Percentiles rank a stretch among this genome's conserved stretches.
phyloP scores from a whole-genome alignment of 2,797 vertebrate genomes.

The Crenuchus spilurus region DNA sequence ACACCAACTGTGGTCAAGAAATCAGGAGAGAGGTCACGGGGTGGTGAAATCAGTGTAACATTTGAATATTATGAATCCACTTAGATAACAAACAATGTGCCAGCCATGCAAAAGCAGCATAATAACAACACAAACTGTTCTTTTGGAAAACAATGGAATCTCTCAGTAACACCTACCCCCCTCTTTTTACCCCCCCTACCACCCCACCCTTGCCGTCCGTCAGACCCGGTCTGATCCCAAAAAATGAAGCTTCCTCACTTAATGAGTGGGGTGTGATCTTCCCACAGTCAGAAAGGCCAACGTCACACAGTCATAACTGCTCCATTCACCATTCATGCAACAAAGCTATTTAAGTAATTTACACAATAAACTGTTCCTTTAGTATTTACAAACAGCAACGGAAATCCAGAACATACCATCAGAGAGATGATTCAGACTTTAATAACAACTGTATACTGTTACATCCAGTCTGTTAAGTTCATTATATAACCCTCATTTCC shows the following conservation, averaged over 20 bases:
- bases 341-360: conserved; percentile 16
- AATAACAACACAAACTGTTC: conserved; percentile 32
- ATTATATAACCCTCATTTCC: conserved; percentile 12
- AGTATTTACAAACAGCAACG: neutral
- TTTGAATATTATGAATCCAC: conserved; percentile 26
- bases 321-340: conserved; percentile 33
- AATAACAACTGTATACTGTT: neutral
- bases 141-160: conserved; percentile 48
- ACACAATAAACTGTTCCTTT: conserved; percentile 12
- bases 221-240: conserved; percentile 36
- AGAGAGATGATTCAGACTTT: too few species aligned
- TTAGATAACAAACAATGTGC: conserved; percentile 19
- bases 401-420: neutral
- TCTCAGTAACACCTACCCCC: conserved; percentile 46
- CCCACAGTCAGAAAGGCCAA: conserved; percentile 55
- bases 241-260: conserved; percentile 57
- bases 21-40: neutral
- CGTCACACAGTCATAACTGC: conserved; percentile 48
- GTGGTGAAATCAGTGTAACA: conserved; percentile 4
- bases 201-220: conserved; percentile 14
- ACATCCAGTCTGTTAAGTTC: conserved; percentile 3
- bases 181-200: too few species aligned
- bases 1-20: neutral
- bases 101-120: conserved; percentile 2
- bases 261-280: conserved; percentile 59